Base-by-base conservation (phyloP, 2,113 vertebrate species). In the Mus spicilegus region DNA sequence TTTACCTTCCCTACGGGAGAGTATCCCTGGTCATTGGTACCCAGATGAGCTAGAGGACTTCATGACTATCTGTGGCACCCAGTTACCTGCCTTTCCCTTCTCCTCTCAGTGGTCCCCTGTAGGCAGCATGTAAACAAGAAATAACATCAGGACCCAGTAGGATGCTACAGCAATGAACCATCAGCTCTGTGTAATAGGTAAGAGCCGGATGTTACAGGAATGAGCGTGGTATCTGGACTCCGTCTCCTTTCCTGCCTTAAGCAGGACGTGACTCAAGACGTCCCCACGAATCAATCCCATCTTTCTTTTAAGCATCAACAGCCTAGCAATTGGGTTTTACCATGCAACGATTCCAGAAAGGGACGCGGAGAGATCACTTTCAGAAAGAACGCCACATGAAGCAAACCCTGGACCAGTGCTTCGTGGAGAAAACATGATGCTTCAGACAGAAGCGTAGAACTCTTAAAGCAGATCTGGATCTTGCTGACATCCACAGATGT, bases 401-500 rank as follows among this genome's bases (percentile, higher is more conserved):
- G 46, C 24, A 82, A 70, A 76, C 80, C 78, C 94, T 96, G 56
- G 75, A 58, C 65, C 65, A 54, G n/a, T 2, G 0, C 46, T 91
- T 51, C 2, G 11, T 89, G 73, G 69, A 82, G 49, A 95, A 95
- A 94, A 87, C 54, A 73, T 7, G 22, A 89, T 56, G 77, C 95
- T 92, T 89, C 46, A 93, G 92, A 77, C 56, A 75, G 65, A 95
- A 95, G 49, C 56, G 69, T 30, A 26, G 6, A 67, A 12, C 3
- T 63, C 42, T 22, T 54, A 39, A 92, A 85, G 61, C 80, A 90
- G 77, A 94, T 95, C 81, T 96, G 88, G 94, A 73, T 92, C 89
- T 67, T 90, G 1, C 63, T 67, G 39, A 92, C 69, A 76, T 33
- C 51, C n/a, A n/a, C 70, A 92, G 81, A 87, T 95, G 76, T 96